A percentile compares a stretch with the other conserved stretches of the same genome.
phyloP scores from a whole-genome alignment of 2,113 vertebrate species.

The Neogale vison region DNA sequence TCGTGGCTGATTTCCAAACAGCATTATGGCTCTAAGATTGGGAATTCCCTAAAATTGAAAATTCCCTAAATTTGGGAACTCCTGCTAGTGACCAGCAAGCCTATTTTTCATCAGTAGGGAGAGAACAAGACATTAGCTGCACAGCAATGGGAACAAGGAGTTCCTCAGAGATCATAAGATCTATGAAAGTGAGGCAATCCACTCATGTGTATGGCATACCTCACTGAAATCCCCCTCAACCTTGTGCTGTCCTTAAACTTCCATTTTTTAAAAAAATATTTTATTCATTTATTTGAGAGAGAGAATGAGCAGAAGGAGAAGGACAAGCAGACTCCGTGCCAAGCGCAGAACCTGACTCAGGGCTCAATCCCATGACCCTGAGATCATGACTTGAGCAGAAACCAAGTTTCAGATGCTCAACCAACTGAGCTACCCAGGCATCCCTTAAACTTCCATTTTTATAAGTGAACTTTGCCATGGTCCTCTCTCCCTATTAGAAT shows the following conservation, averaged over 20 bases:
- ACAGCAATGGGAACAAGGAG: neutral
- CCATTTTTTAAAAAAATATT: neutral
- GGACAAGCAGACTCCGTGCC: neutral
- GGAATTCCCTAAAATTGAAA: neutral
- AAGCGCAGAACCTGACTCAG: neutral
- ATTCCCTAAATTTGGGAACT: neutral
- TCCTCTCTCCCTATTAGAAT: neutral
- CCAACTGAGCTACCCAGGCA: neutral
- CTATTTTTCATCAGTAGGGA: neutral
- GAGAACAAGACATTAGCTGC: neutral
- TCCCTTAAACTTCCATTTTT: neutral
- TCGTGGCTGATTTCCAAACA: neutral
- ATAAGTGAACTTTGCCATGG: too few species aligned
- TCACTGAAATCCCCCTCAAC: rapidly evolving
- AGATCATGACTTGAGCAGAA: neutral
- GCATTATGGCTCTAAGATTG: too few species aligned
- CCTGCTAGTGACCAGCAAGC: neutral
- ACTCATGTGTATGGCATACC: neutral
- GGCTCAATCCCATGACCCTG: neutral
- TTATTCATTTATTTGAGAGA: neutral
- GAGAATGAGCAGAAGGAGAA: neutral
- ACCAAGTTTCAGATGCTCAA: neutral
- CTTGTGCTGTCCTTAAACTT: neutral
- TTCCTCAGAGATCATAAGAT: neutral
- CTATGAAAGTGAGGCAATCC: neutral